A percentile compares a stretch with the other conserved stretches of the same genome.
phyloP scores from a whole-genome alignment of 1,140 invertebrate species.

The Diorhabda carinulata region DNA sequence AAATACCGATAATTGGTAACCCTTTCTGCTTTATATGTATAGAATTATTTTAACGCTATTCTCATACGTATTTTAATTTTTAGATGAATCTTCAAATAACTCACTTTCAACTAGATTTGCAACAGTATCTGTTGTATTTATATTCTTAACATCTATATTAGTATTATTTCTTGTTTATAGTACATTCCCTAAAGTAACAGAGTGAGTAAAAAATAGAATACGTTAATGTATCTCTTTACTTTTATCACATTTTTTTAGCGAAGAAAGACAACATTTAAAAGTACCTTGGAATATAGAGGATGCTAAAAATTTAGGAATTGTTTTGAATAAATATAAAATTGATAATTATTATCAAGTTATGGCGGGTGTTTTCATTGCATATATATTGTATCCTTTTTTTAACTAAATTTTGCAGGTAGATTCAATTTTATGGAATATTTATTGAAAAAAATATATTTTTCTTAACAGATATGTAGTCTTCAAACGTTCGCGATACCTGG shows the following conservation, averaged over 20 bases:
- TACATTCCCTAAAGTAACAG: constrained; percentile 76
- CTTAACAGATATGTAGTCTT: constrained; percentile 60
- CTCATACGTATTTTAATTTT: neutral
- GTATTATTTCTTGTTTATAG: constrained; percentile 65
- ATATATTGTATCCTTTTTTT: constrained; percentile 96
- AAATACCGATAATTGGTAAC: no score
- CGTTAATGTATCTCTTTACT: neutral
- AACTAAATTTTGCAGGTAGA: neutral
- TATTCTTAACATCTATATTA: constrained; percentile 62
- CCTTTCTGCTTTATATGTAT: no score
- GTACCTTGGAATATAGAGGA: constrained; percentile 92
- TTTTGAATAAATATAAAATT: constrained; percentile 91
- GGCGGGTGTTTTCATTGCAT: constrained; percentile 82
- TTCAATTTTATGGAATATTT: constrained; percentile 3
- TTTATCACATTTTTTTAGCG: constrained; percentile 58
- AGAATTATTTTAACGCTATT: no score
- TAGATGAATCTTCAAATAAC: neutral
- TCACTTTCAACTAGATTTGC: constrained; percentile 50
- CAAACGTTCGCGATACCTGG: constrained; percentile 99
- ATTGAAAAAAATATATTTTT: constrained; percentile 12
- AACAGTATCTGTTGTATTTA: constrained; percentile 55
- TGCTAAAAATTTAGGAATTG: constrained; percentile 88
- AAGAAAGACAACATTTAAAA: constrained; percentile 85
- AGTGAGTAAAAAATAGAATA: constrained; percentile 59
- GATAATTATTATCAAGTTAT: constrained; percentile 92